Conservation (phyloP, 2,888 invertebrate species). For the Metellina segmentata region DNA sequence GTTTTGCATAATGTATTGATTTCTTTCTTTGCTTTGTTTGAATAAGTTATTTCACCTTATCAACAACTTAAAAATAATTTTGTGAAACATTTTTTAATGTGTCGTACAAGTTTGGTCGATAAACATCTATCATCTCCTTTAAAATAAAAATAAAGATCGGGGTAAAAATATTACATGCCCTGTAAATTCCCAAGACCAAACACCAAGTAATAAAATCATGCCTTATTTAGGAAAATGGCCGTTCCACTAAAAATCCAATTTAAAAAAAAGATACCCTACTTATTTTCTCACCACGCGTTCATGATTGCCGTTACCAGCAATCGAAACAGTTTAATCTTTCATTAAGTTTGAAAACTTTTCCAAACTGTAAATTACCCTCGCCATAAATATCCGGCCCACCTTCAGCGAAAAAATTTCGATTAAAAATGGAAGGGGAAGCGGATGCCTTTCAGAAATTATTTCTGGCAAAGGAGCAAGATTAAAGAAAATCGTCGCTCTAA, state of each 20-base stretch:
- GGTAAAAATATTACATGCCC: too few species aligned
- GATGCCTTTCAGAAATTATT: too few species aligned
- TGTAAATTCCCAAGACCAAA: neutral
- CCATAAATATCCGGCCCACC: neutral
- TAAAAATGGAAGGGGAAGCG: neutral
- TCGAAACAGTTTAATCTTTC: neutral
- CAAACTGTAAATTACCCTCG: neutral
- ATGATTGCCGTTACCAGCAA: neutral
- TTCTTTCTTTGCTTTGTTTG: too few species aligned
- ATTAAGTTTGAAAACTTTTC: neutral
- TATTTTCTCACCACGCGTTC: neutral
- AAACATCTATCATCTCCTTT: too few species aligned
- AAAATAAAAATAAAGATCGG: too few species aligned
- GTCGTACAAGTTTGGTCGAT: too few species aligned
- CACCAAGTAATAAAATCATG: neutral
- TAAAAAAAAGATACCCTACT: neutral
- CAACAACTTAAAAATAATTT: too few species aligned
- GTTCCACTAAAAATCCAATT: neutral
- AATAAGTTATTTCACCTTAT: too few species aligned
- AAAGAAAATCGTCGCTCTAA: slow-evolving; percentile 12
- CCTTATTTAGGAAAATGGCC: neutral
- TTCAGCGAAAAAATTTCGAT: neutral
- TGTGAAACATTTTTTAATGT: too few species aligned
- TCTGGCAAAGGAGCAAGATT: neutral
- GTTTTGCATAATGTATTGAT: too few species aligned